These are phyloP conservation scores for Oeneis ivallda DNA, from an alignment of 2,888 invertebrate species.

Conservation along the genomic window DNA sequence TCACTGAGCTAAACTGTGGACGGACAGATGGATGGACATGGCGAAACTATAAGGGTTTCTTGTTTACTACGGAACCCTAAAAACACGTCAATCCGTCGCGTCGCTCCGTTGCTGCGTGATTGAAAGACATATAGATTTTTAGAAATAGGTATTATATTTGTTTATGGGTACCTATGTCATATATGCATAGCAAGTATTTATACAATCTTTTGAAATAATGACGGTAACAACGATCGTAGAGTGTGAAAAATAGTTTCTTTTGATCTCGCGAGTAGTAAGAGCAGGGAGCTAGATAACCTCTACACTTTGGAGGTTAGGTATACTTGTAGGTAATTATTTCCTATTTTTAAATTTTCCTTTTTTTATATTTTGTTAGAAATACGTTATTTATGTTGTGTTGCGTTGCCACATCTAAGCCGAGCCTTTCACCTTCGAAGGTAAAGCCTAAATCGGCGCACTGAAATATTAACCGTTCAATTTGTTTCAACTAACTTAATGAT, in stretches of 20 bases:
- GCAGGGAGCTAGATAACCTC: constrained; percentile 20
- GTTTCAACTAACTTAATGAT: constrained; percentile 2
- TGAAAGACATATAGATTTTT: no score
- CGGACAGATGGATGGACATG: no score
- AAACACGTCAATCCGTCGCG: no score
- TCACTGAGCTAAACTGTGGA: no score
- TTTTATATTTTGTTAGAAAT: constrained; percentile 20
- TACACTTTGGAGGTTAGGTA: no score
- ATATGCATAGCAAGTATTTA: background rate
- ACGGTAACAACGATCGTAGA: background rate
- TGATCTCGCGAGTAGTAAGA: background rate
- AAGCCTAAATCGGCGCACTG: constrained; percentile 28
- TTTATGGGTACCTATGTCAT: no score
- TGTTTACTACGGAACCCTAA: no score
- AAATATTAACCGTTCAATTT: constrained; percentile 15
- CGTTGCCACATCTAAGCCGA: constrained; percentile 23
- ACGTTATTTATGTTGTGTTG: constrained; percentile 21
- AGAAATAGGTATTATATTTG: no score
- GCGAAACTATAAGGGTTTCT: no score
- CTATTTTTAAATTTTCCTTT: constrained; percentile 16
- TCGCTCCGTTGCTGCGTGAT: no score
- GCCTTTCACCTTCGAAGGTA: constrained; percentile 38
- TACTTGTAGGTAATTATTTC: background rate
- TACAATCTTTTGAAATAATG: background rate
- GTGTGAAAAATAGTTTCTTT: constrained; percentile 13